A percentile compares a stretch with the other conserved stretches of the same genome.
phyloP scores from a whole-genome alignment of 2,888 invertebrate genomes.

The Melanargia galathea region DNA sequence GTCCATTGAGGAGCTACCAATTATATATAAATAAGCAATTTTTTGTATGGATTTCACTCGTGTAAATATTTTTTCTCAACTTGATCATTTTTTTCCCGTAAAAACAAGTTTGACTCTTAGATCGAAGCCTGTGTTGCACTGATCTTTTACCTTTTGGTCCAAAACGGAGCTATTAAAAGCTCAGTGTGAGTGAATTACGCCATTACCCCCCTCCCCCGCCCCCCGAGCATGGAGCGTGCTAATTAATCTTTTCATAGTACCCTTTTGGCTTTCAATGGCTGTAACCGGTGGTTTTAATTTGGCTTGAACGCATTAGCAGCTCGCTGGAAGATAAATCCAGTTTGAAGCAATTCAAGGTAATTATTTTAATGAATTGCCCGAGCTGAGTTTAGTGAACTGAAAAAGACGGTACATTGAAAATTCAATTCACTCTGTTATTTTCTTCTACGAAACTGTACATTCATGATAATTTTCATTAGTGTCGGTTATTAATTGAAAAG shows the following conservation, averaged over 20 bases:
- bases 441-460: background rate
- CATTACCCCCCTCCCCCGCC: too few relatives aligned
- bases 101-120: background rate
- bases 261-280: constrained; percentile 21
- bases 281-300: constrained; percentile 34
- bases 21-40: too few relatives aligned
- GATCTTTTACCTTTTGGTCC: background rate
- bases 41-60: too few relatives aligned
- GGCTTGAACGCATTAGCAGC: constrained; percentile 31
- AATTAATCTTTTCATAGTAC: constrained; percentile 16
- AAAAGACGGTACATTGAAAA: constrained; percentile 19
- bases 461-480: background rate
- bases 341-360: constrained; percentile 23
- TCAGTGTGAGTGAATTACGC: constrained; percentile 6
- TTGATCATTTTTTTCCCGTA: background rate
- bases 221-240: background rate
- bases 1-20: too few relatives aligned
- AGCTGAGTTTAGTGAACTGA: constrained; percentile 15
- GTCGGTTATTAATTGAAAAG: background rate
- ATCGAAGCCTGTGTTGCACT: background rate
- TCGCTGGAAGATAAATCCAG: constrained; percentile 27
- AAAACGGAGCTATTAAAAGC: background rate
- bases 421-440: constrained; percentile 7
- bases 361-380: constrained; percentile 22
- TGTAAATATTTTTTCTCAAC: too few relatives aligned